These are phyloP conservation scores for Mormyrus hasselquistii DNA, from an alignment of 2,797 vertebrate genomes.

Conservation along the genomic window DNA sequence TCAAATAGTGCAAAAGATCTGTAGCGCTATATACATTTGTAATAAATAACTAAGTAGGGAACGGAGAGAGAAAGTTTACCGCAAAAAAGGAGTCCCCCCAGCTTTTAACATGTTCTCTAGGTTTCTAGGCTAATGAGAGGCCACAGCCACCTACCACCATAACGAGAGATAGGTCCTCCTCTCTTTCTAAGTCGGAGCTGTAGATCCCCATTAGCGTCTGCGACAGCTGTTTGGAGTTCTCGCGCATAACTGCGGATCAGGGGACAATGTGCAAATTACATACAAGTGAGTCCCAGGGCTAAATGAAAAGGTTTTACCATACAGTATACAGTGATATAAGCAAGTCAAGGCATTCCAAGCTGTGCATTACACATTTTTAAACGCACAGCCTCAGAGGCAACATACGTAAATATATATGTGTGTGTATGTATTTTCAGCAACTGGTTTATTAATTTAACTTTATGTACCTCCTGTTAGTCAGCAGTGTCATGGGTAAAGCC, in stretches of 20 bases:
- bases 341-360: not conserved
- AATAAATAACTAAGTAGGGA: too few relatives aligned
- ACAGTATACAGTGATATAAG: not conserved
- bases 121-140: not conserved
- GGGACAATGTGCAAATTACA: not conserved
- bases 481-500: not conserved
- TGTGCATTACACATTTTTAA: not conserved
- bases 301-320: not conserved
- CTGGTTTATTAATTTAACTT: not conserved
- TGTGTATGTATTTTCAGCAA: not conserved
- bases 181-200: slow-evolving; percentile 75
- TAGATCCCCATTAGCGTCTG: slow-evolving; percentile 82
- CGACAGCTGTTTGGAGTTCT: slow-evolving; percentile 78
- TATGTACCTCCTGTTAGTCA: not conserved
- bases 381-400: not conserved
- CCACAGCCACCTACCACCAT: slow-evolving; percentile 57
- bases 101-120: not conserved
- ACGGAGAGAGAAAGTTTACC: not conserved
- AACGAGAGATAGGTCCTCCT: slow-evolving; percentile 72
- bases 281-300: not conserved
- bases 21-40: too few relatives aligned
- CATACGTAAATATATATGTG: not conserved
- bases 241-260: slow-evolving; percentile 70
- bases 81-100: not conserved
- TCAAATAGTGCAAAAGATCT: too few relatives aligned